Evolutionary conservation across 2,113 vertebrate genomes (phyloP), one percentile per base, ranked within the genome.

Genomic region (Spilogale gracilis): DNA sequence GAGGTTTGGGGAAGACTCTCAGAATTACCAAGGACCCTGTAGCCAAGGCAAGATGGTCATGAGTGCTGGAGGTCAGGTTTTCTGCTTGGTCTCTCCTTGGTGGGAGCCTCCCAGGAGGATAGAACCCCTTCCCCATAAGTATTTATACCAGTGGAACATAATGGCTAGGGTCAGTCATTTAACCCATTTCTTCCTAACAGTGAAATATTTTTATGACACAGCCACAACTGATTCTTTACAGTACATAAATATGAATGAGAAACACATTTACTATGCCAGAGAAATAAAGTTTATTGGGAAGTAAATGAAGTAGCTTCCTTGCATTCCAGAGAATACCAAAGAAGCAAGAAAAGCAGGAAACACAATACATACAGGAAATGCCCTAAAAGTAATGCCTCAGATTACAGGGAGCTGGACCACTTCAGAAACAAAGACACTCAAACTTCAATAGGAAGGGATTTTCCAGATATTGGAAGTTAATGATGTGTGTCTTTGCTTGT

Each of bases 211-310:
- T 96, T 94, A 92, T 92, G 56, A 79, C 80, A 65, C 60, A 67
- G 50, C n/a, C 82, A 45, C 83, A 45, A 87, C 56, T 63, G 95
- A 56, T 84, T 61, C n/a, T 81, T 96, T 73, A 74, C 83, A 81
- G 45, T 32, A 58, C 38, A 86, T 88, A 52, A 92, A 58, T 89
- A 73, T 90, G 74, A 82, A 84, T 95, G 52, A 93, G 92, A 95
- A 87, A 85, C 74, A 85, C 27, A 61, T 97, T 97, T 95, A 88
- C 69, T 95, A 98, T 98, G 97, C 97, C 95, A 97, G 96, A 96
- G 95, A 97, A 97, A 96, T 95, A 89, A 98, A 86, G 91, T 98
- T 98, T 98, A 98, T 98, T 98, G 89, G 92, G 87, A 97, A 90
- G 65, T 94, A 95, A 94, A 87, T 97, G 83, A 94, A 94, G 76